phyloP scores from a whole-genome alignment of 2,113 vertebrate genomes.

The Poeciliopsis occidentalis region DNA sequence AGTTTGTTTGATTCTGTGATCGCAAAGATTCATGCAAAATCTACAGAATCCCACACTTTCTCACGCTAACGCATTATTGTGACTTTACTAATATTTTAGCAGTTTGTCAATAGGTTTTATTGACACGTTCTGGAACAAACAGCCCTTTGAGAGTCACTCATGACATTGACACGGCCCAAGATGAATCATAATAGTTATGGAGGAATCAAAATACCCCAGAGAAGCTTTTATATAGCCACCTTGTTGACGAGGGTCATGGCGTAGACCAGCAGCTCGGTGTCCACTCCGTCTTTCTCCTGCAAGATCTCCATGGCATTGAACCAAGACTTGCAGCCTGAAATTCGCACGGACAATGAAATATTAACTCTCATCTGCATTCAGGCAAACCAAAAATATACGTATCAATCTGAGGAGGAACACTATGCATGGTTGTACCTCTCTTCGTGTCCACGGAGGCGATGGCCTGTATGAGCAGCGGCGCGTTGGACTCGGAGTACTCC shows the following conservation, averaged over 20 bases:
- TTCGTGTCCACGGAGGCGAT: constrained; percentile 84
- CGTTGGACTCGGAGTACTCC: constrained; percentile 92
- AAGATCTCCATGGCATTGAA: constrained; percentile 92
- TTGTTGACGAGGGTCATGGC: constrained; percentile 95
- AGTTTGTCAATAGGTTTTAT: too few species aligned
- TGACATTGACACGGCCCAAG: too few species aligned
- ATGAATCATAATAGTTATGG: too few species aligned
- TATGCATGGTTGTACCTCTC: constrained; percentile 79
- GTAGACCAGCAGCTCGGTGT: constrained; percentile 93
- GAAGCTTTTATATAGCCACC: constrained; percentile 71
- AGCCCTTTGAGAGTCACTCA: too few species aligned
- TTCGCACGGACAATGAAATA: not conserved
- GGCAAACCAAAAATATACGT: not conserved
- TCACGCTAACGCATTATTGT: too few species aligned
- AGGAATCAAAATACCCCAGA: not conserved
- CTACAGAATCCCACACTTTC: too few species aligned
- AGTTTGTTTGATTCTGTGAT: too few species aligned
- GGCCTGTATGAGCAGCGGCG: constrained; percentile 85
- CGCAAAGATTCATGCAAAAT: too few species aligned
- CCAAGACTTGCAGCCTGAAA: constrained; percentile 86
- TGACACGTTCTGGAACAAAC: too few species aligned
- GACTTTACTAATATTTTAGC: too few species aligned
- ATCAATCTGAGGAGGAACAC: not conserved
- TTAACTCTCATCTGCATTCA: too few species aligned
- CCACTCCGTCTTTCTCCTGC: constrained; percentile 93